Evolutionary conservation across 2,888 invertebrate species (phyloP), one percentile per base, ranked within the genome.

Genomic region (Gymnoscelis rufifasciata): DNA sequence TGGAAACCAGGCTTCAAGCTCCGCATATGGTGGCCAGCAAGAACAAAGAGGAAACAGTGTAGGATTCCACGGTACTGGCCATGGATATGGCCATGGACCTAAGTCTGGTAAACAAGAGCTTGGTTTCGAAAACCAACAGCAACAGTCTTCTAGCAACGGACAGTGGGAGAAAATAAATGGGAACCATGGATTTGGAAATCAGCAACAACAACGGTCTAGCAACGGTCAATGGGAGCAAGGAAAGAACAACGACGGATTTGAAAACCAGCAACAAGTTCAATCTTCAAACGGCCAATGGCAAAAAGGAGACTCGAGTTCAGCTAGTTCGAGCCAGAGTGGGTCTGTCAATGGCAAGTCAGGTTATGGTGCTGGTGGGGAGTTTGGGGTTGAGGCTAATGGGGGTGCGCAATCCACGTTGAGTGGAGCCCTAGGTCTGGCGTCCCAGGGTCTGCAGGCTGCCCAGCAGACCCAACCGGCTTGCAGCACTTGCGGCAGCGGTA

Each of bases 401-500:
- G 11, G 6, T 6, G 36, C 14, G 0, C 45, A 50, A 7, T 47
- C 47, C n/a, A 51, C 52, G 24, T 31, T 58, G 5, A 38, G 38
- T 10, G 60, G 59, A 12, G 60, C 62, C n/a, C 36, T 60, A 38
- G 49, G 49, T 38, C 29, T 62, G 27, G 58, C 62, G 10, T 47
- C 53, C 11, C 57, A 59, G 14, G 60, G 62, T 7, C 27, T 59
- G 11, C 52, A 60, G 26, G 19, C 47, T n/a, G 47, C 54, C 1
- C 46, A 50, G 42, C 52, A 54, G 39, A 7, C 42, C 15, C 50
- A 50, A 30, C 3, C 51, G 3, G 47, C 47, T n/a, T 37, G 47
- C 24, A 74, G 68, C 24, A 75, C 82, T 14, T 88, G 87, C 24
- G 73, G 76, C 7, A 83, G 78, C 48, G 72, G 75, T 47, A 71